Evolutionary conservation across 1,140 invertebrate genomes (phyloP).

Genomic region (Dreissena polymorpha): DNA sequence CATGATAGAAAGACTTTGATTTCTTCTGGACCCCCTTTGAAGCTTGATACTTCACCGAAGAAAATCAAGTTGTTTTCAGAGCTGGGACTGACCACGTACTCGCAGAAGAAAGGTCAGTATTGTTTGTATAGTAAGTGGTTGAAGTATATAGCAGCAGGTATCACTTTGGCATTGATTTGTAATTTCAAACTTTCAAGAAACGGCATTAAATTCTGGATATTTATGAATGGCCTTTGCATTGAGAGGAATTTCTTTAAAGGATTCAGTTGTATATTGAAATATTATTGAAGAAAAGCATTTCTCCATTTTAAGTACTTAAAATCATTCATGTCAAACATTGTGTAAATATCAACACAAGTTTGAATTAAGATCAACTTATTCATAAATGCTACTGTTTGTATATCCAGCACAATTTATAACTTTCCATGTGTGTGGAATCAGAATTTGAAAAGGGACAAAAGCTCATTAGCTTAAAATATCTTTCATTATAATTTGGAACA

Average conservation of each 20-base stretch:
- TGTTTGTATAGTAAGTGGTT: not conserved
- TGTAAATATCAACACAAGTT: too few relatives aligned
- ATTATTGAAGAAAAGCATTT: too few relatives aligned
- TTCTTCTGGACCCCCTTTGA: constrained; percentile 62
- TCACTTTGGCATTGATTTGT: not conserved
- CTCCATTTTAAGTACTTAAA: too few relatives aligned
- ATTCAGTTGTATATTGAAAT: too few relatives aligned
- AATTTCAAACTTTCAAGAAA: not conserved
- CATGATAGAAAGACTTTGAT: constrained; percentile 65
- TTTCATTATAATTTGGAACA: constrained; percentile 38
- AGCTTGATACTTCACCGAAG: constrained; percentile 65
- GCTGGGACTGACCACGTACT: constrained; percentile 69
- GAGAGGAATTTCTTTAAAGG: not conserved
- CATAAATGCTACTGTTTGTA: too few relatives aligned
- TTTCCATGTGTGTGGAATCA: too few relatives aligned
- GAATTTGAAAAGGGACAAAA: too few relatives aligned
- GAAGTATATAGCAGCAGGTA: not conserved
- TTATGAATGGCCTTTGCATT: not conserved
- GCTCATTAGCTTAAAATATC: too few relatives aligned
- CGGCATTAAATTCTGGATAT: not conserved
- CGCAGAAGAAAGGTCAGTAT: constrained; percentile 69
- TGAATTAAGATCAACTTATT: too few relatives aligned
- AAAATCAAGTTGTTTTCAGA: constrained; percentile 68
- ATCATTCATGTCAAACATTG: too few relatives aligned
- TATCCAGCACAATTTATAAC: too few relatives aligned